phyloP scores from a whole-genome alignment of 2,888 invertebrate species.

The Synanthedon myopaeformis region DNA sequence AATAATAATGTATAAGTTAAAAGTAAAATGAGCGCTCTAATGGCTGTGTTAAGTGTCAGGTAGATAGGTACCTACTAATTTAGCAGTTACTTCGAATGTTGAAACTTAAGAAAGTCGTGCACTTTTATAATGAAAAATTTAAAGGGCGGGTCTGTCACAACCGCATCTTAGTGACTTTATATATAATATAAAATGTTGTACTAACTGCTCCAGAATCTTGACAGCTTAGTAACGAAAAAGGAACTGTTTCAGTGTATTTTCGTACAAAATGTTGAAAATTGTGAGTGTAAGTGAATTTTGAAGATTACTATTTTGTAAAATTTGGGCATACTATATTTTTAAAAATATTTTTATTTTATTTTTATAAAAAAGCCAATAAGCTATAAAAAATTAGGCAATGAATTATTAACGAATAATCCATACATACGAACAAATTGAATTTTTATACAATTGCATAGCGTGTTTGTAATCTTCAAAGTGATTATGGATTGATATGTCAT shows the following conservation, averaged over 20 bases:
- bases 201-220: background rate
- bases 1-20: too few species aligned
- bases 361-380: background rate
- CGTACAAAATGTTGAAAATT: constrained; percentile 39
- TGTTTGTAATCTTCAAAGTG: too few species aligned
- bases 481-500: too few species aligned
- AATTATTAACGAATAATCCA: too few species aligned
- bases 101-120: constrained; percentile 29
- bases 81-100: background rate
- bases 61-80: too few species aligned
- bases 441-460: too few species aligned
- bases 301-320: too few species aligned
- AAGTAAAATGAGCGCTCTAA: too few species aligned
- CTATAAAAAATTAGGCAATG: too few species aligned
- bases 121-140: constrained; percentile 39
- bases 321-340: too few species aligned
- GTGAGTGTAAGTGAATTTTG: constrained; percentile 35
- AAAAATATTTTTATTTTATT: background rate
- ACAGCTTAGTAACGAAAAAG: background rate
- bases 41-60: too few species aligned
- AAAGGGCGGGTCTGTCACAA: constrained; percentile 27
- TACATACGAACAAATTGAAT: too few species aligned
- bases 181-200: constrained; percentile 14
- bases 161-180: constrained; percentile 43
- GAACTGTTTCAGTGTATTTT: background rate